Evolutionary conservation across 1,140 invertebrate species (phyloP).

Genomic region (Sycophila sp.): DNA sequence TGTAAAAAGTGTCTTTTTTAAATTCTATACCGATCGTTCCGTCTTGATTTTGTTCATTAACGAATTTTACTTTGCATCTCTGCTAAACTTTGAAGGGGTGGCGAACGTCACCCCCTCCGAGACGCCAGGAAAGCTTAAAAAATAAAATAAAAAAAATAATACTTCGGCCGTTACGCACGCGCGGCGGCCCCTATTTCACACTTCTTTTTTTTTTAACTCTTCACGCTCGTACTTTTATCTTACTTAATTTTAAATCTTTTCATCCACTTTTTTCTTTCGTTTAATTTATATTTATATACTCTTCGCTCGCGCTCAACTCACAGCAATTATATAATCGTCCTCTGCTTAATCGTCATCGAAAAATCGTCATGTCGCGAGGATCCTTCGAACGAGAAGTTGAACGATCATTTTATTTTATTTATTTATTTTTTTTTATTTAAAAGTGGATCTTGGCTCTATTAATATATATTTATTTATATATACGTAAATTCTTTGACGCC

Average conservation of each 20-base stretch:
- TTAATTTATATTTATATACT: slow-evolving; percentile 18
- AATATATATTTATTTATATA: no score
- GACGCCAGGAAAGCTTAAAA: no score
- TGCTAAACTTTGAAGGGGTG: slow-evolving; percentile 19
- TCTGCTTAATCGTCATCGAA: slow-evolving; percentile 7
- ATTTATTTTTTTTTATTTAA: not conserved
- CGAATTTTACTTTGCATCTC: no score
- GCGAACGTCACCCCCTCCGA: no score
- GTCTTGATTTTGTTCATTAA: no score
- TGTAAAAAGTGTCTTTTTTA: slow-evolving; percentile 30
- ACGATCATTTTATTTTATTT: not conserved
- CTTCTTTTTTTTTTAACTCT: not conserved
- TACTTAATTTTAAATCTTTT: slow-evolving; percentile 6
- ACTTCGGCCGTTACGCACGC: slow-evolving; percentile 1
- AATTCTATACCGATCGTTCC: no score
- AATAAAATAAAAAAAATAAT: not conserved
- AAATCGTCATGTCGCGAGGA: slow-evolving; percentile 24
- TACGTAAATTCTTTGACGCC: not conserved
- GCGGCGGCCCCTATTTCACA: not conserved
- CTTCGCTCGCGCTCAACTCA: not conserved
- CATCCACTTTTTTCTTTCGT: slow-evolving; percentile 6
- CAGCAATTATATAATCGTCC: slow-evolving; percentile 5
- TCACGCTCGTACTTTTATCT: not conserved
- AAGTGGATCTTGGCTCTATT: slow-evolving; percentile 22
- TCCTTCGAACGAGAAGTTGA: slow-evolving; percentile 21